These are phyloP conservation scores for Morus bassanus DNA, from an alignment of 2,797 vertebrate species.

Conservation along the genomic window DNA sequence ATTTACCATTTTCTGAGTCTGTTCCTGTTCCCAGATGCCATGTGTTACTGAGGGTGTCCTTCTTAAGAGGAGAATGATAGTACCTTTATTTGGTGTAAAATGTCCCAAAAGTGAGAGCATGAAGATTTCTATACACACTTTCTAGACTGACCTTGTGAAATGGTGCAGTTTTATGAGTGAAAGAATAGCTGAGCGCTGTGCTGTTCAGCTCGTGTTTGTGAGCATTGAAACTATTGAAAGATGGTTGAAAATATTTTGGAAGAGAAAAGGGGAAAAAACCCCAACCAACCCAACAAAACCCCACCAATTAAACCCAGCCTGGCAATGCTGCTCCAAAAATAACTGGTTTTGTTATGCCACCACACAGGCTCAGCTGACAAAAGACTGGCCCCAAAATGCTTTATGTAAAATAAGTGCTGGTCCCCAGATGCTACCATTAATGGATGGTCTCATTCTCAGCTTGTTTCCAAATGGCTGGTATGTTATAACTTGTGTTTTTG, in stretches of 20 bases:
- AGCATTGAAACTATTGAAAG: neutral
- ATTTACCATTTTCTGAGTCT: neutral
- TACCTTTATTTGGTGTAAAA: neutral
- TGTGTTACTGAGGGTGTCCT: neutral
- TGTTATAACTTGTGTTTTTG: neutral
- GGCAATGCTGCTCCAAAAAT: neutral
- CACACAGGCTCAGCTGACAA: neutral
- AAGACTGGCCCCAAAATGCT: neutral
- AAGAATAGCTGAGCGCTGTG: neutral
- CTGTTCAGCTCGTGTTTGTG: neutral
- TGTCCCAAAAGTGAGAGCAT: neutral
- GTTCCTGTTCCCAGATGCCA: neutral
- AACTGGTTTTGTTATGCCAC: neutral
- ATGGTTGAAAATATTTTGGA: neutral
- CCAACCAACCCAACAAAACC: neutral
- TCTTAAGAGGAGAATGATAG: neutral
- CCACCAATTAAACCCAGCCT: neutral
- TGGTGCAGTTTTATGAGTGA: neutral
- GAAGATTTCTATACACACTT: neutral
- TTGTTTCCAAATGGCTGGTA: neutral
- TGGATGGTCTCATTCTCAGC: neutral
- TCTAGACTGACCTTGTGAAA: neutral
- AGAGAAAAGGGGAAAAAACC: neutral
- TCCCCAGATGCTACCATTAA: neutral
- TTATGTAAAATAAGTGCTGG: neutral